Evolutionary conservation across 2,113 vertebrate genomes (phyloP).

Genomic region (Gymnobelideus leadbeateri): DNA sequence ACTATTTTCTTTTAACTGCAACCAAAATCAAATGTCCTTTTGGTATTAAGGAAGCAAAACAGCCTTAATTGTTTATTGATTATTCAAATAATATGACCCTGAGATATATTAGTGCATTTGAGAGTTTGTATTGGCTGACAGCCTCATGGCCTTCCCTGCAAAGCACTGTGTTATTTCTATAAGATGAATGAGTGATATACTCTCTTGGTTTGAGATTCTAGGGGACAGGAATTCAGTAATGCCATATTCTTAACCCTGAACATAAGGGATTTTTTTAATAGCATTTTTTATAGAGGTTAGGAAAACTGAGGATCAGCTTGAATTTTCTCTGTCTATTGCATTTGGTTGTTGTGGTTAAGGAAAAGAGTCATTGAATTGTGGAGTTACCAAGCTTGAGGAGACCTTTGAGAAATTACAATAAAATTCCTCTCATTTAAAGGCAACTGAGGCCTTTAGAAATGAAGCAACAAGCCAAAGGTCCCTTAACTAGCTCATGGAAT

Average conservation of each 20-base stretch:
- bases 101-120: constrained; percentile 34
- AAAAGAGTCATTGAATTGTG: background rate
- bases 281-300: background rate
- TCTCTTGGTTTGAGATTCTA: background rate
- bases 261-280: background rate
- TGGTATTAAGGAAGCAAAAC: constrained; percentile 65
- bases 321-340: background rate
- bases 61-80: constrained; percentile 73
- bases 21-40: constrained; percentile 56
- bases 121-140: background rate
- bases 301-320: background rate
- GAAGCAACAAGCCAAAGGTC: background rate
- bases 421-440: background rate
- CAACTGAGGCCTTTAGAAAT: background rate
- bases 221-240: background rate
- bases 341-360: background rate
- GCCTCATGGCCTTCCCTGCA: background rate
- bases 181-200: background rate
- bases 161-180: accelerated
- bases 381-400: background rate
- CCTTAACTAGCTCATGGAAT: background rate
- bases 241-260: background rate
- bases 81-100: constrained; percentile 67
- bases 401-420: background rate
- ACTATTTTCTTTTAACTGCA: constrained; percentile 58